Conservation (phyloP, 2,888 invertebrate species). For the Cerceris ruficornis region DNA sequence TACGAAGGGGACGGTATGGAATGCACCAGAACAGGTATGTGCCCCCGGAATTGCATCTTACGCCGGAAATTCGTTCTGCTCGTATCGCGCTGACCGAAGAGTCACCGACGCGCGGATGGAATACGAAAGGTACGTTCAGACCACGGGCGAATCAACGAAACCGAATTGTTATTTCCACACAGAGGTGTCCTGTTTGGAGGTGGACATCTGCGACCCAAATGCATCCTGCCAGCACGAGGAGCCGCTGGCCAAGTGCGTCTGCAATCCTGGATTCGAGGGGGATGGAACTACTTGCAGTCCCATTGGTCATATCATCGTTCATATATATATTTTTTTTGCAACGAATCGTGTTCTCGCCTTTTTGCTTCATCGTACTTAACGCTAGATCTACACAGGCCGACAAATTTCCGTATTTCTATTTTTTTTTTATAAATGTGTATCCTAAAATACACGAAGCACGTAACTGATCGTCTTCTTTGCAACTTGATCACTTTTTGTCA, state of each 20-base stretch:
- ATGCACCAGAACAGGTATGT: conserved; percentile 85
- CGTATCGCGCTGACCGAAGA: neutral
- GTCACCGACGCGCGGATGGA: neutral
- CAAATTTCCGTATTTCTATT: neutral
- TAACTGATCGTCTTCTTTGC: too few relatives aligned
- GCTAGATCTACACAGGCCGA: neutral
- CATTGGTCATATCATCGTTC: conserved; percentile 81
- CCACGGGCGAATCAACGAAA: conserved; percentile 24
- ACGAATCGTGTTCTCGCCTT: neutral
- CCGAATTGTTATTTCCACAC: conserved; percentile 58
- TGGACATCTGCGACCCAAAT: conserved; percentile 87
- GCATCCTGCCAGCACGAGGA: conserved; percentile 90
- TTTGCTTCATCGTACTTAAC: neutral
- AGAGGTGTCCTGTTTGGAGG: conserved; percentile 84
- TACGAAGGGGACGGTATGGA: conserved; percentile 92
- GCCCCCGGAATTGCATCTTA: conserved; percentile 33
- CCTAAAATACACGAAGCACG: too few relatives aligned
- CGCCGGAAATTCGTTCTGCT: neutral
- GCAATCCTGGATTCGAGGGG: conserved; percentile 91
- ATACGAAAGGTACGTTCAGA: neutral
- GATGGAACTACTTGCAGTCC: conserved; percentile 90
- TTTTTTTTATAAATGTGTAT: too few relatives aligned
- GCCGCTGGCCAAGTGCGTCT: conserved; percentile 87
- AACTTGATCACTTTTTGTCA: too few relatives aligned
- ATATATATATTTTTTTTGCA: conserved; percentile 1